Evolutionary conservation across 2,113 vertebrate species (phyloP).

Genomic region (Pterocles burchelli): DNA sequence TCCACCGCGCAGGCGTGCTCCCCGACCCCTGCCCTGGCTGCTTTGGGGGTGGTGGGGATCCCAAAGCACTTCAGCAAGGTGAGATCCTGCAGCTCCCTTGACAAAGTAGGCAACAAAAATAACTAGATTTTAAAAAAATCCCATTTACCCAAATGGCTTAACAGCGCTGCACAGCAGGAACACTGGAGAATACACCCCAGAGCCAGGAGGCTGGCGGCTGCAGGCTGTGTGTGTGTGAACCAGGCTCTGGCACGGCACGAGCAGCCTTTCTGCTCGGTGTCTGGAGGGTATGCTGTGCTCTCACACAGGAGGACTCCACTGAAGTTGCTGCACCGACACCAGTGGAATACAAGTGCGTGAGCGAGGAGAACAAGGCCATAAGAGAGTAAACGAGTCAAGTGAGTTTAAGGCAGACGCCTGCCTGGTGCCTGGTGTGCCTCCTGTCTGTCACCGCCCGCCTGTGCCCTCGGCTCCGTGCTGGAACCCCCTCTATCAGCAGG

Average conservation of each 20-base stretch:
- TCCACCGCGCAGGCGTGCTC: rapidly evolving
- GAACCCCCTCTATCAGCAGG: not conserved
- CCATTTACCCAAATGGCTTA: not conserved
- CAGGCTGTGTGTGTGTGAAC: not conserved
- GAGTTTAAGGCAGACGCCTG: not conserved
- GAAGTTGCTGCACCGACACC: not conserved
- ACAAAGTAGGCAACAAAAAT: not conserved
- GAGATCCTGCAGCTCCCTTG: not conserved
- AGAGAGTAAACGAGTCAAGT: not conserved
- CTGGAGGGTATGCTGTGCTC: not conserved
- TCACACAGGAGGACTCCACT: not conserved
- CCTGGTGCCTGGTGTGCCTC: not conserved
- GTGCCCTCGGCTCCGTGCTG: not conserved
- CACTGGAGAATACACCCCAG: rapidly evolving
- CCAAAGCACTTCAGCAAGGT: not conserved
- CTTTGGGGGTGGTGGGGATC: not conserved
- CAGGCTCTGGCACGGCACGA: not conserved
- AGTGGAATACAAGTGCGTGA: rapidly evolving
- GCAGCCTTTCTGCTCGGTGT: not conserved
- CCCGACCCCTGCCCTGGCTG: not conserved
- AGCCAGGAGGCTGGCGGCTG: not conserved
- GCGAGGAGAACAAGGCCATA: not conserved
- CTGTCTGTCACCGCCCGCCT: constrained; percentile 5
- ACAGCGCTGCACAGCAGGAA: not conserved
- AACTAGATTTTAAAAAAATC: not conserved